phyloP scores from a whole-genome alignment of 2,113 vertebrate genomes.

The Bettongia penicillata region DNA sequence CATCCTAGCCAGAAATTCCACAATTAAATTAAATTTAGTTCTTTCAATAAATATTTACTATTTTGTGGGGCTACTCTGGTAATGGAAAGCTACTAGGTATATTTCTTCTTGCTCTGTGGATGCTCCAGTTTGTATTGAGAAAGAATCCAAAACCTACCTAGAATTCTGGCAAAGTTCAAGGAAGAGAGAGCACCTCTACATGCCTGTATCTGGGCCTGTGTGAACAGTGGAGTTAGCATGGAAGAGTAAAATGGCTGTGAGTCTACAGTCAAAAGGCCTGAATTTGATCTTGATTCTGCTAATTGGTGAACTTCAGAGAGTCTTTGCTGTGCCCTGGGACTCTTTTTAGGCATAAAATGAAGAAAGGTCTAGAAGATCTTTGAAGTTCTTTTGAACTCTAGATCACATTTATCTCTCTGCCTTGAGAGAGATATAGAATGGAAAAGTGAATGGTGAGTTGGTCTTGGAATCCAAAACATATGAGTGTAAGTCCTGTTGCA shows the following conservation, averaged over 20 bases:
- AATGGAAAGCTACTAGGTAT: no score
- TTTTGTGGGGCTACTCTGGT: no score
- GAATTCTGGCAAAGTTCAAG: neutral
- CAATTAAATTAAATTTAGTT: no score
- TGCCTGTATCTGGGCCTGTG: neutral
- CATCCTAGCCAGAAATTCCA: no score
- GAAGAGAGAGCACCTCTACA: fast-evolving
- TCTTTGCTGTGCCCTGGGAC: neutral
- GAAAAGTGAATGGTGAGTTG: neutral
- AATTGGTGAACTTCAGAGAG: neutral
- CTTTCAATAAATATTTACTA: no score
- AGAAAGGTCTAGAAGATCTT: neutral
- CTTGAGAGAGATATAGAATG: neutral
- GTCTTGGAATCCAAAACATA: neutral
- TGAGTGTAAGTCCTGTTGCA: neutral
- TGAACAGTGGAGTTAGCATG: neutral
- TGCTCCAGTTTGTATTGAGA: no score
- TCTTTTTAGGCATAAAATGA: neutral
- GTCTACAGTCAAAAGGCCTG: neutral
- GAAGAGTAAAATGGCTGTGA: neutral
- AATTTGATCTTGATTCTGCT: neutral
- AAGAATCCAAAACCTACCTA: neutral
- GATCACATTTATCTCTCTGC: neutral
- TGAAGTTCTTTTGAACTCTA: neutral
- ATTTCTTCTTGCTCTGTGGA: no score